Evolutionary conservation across 2,888 invertebrate genomes (phyloP).

Genomic region (Eilema griseolum): DNA sequence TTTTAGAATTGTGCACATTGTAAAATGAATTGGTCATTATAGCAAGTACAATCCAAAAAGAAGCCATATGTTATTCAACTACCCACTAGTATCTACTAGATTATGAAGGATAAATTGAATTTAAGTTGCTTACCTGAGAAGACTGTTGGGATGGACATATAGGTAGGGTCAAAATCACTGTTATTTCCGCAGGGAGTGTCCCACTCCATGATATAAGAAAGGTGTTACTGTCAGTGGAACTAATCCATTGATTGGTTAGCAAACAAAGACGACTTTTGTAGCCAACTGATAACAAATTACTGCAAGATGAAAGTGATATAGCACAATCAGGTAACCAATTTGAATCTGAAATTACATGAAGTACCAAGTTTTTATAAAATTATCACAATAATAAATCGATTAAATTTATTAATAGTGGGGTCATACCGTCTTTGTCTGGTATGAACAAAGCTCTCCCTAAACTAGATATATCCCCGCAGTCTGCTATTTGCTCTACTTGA

Average conservation of each 20-base stretch:
- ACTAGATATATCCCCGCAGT: constrained; percentile 87
- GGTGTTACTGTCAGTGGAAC: constrained; percentile 75
- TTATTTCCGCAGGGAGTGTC: constrained; percentile 75
- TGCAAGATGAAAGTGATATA: constrained; percentile 79
- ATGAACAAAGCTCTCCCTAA: constrained; percentile 87
- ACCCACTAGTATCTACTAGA: neutral
- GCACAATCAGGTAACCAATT: constrained; percentile 80
- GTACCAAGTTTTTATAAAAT: neutral
- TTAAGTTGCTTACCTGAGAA: constrained; percentile 72
- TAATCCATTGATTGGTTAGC: constrained; percentile 82
- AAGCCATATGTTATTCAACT: neutral
- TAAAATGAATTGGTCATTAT: neutral
- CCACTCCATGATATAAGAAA: constrained; percentile 83
- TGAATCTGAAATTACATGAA: constrained; percentile 65
- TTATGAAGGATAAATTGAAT: neutral
- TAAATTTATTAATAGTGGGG: neutral
- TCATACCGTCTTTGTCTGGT: constrained; percentile 81
- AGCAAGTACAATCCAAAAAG: neutral
- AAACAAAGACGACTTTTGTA: constrained; percentile 76
- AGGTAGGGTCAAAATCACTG: constrained; percentile 70
- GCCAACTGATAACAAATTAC: constrained; percentile 76
- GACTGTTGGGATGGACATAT: constrained; percentile 80
- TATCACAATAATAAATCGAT: neutral
- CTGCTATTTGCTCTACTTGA: constrained; percentile 88
- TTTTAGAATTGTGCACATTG: neutral